These are phyloP conservation scores for Typhlomys cinereus DNA, from an alignment of 2,113 vertebrate species.

Conservation along the genomic window DNA sequence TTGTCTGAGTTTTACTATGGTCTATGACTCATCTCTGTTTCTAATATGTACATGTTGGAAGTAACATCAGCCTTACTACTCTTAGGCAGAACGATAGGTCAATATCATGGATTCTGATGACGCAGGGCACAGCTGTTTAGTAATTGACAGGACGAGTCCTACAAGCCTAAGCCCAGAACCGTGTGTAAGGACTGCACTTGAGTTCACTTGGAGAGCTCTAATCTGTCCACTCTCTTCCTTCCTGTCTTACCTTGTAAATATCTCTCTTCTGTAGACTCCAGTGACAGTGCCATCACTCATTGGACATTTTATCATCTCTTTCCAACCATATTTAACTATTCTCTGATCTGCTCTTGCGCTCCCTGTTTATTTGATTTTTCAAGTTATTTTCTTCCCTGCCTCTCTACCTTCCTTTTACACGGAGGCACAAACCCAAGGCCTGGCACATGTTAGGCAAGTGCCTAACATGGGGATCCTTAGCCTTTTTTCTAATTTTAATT, in stretches of 20 bases:
- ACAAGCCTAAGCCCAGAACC: not conserved
- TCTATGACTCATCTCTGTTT: not conserved
- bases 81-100: not conserved
- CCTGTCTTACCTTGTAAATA: not conserved
- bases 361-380: not conserved
- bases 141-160: not conserved
- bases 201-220: not conserved
- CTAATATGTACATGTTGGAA: not conserved
- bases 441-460: not conserved
- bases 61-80: not conserved
- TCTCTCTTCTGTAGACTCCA: not conserved
- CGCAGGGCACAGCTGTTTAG: not conserved
- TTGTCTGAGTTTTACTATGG: fast-evolving
- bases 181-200: not conserved
- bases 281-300: not conserved
- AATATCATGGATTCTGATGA: not conserved
- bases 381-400: not conserved
- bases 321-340: not conserved
- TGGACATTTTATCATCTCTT: not conserved
- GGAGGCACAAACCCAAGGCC: no score
- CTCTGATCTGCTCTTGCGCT: not conserved
- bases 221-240: not conserved
- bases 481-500: not conserved
- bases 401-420: not conserved
- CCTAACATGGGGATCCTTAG: no score